A percentile compares a stretch with the other conserved stretches of the same genome.
Conservation (phyloP, 2,888 invertebrate genomes). For the Lithophane leautieri region DNA sequence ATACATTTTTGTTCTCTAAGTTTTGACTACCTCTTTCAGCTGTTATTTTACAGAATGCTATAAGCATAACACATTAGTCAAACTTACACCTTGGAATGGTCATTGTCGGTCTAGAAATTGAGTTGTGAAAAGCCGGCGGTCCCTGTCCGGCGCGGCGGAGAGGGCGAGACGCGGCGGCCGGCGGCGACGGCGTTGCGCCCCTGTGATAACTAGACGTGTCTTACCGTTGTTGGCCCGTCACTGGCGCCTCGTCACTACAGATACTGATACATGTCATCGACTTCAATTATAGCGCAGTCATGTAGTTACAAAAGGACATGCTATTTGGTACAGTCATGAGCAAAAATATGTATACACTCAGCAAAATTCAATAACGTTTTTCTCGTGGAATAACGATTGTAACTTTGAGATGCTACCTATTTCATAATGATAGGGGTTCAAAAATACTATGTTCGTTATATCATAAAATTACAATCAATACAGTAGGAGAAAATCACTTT, state of each 20-base stretch:
- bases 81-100: not conserved
- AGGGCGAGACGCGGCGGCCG: conserved; percentile 29
- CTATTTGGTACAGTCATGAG: conserved; percentile 5
- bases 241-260: not conserved
- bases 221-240: conserved; percentile 37
- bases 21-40: not conserved
- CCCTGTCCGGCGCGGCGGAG: conserved; percentile 41
- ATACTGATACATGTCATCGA: conserved; percentile 18
- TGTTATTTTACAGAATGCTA: not conserved
- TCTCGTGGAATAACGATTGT: too few species aligned
- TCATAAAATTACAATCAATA: too few species aligned
- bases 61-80: not conserved
- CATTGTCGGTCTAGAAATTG: conserved; percentile 46
- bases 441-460: too few species aligned
- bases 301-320: not conserved
- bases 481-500: too few species aligned
- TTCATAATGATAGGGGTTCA: too few species aligned
- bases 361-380: too few species aligned
- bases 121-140: conserved; percentile 60
- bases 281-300: not conserved
- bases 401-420: too few species aligned
- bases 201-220: conserved; percentile 75
- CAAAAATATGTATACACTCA: too few species aligned
- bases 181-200: conserved; percentile 61
- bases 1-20: not conserved